Conservation (phyloP, 1,140 invertebrate genomes). For the Manduca sexta region DNA sequence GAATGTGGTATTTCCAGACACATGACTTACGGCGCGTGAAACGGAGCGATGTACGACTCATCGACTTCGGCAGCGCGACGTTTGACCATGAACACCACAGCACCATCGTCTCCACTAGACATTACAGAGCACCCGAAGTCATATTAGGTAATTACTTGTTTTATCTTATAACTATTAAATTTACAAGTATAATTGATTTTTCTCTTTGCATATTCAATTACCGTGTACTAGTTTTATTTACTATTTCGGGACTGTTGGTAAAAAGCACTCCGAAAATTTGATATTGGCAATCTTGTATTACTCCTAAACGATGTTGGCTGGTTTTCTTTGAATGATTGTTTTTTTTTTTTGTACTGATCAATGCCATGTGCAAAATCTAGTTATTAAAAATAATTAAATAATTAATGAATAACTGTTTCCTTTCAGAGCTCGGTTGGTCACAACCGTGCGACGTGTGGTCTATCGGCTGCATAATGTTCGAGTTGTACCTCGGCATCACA, state of each 20-base stretch:
- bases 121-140: conserved; percentile 99
- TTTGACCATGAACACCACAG: conserved; percentile 99
- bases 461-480: conserved; percentile 99
- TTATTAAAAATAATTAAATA: no score
- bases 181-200: no score
- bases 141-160: conserved; percentile 96
- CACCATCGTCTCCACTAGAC: conserved; percentile 98
- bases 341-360: no score
- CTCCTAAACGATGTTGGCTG: no score
- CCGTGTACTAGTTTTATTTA: no score
- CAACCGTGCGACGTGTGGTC: conserved; percentile 99
- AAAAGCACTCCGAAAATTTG: no score
- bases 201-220: no score
- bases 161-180: neutral
- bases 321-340: no score
- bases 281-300: no score
- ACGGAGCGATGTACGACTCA: conserved; percentile 94
- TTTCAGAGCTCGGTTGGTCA: conserved; percentile 97
- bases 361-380: no score
- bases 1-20: conserved; percentile 77
- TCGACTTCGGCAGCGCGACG: conserved; percentile 99
- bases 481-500: conserved; percentile 98
- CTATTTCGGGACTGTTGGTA: no score
- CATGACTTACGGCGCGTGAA: conserved; percentile 90
- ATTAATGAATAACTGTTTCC: conserved; percentile 7